Conservation (phyloP, 2,888 invertebrate species). For the Elegia similella region DNA sequence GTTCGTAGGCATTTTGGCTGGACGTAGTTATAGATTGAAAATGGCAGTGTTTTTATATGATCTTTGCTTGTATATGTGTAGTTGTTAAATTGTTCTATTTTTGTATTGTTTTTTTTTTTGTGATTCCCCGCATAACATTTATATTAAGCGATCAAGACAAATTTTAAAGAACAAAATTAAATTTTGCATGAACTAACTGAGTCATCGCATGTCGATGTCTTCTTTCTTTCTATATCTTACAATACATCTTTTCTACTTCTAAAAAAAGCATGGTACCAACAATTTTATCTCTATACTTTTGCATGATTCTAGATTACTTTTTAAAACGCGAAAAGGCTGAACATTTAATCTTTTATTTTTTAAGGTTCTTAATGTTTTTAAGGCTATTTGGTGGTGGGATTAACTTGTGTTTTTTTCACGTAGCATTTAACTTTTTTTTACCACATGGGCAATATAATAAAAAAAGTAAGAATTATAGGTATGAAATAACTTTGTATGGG, state of each 20-base stretch:
- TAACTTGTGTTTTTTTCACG: no score
- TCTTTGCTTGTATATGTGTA: slow-evolving; percentile 21
- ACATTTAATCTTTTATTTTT: not conserved
- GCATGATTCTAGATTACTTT: slow-evolving; percentile 23
- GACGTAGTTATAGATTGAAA: slow-evolving; percentile 17
- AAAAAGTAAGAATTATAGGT: no score
- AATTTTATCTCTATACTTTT: slow-evolving; percentile 4
- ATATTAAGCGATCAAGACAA: slow-evolving; percentile 70
- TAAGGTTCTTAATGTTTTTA: slow-evolving; percentile 1
- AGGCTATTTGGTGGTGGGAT: not conserved
- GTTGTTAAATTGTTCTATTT: slow-evolving; percentile 14
- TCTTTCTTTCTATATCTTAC: slow-evolving; percentile 18
- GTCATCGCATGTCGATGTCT: slow-evolving; percentile 27
- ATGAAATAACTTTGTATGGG: no score
- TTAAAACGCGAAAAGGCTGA: not conserved
- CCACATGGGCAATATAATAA: no score
- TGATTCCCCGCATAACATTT: slow-evolving; percentile 49
- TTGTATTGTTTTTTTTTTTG: slow-evolving; percentile 22
- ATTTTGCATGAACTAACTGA: slow-evolving; percentile 38
- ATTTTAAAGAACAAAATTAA: slow-evolving; percentile 26
- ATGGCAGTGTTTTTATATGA: slow-evolving; percentile 31
- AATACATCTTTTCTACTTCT: slow-evolving; percentile 1
- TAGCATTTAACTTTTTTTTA: no score
- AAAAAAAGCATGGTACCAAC: slow-evolving; percentile 23
- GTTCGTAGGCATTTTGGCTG: slow-evolving; percentile 12